Base-by-base conservation (phyloP, 2,113 vertebrate genomes). In the Aspiorhynchus laticeps region DNA sequence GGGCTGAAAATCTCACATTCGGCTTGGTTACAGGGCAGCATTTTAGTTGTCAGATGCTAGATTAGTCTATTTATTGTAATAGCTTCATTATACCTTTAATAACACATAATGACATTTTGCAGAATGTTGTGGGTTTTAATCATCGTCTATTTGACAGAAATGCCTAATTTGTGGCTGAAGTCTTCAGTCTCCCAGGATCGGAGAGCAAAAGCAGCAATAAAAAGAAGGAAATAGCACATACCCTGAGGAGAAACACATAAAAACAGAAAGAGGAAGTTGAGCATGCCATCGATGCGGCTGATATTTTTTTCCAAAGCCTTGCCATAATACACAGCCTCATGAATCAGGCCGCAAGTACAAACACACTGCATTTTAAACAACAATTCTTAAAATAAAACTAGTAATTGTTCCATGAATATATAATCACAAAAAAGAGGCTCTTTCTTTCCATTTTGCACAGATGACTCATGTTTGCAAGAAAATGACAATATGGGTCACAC, bases 221-320 rank as follows among this genome's bases (percentile, higher is more conserved):
- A 90, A 80, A 46, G 74, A 88, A 89, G 91, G 89, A 95, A 93
- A 92, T 80, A 85, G 76, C 90, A 86, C 76, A 90, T 92, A 28
- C 88, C 88, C 91, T 12, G 71, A 90, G 88, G 90, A 90, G 79
- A 90, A 79, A 88, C 83, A 41, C 87, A 91, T 89, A 46, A 86
- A 93, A 93, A 93, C 91, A 94, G 88, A 90, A 89, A 89, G 33
- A 77, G 89, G 92, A 94, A 94, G 88, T 65, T 74, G 11, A 82
- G 69, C 28, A 63, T 56, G 17, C 36, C 61, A 73, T 28, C 14
- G 38, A 26, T 61, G 71, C 28, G 41, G 79, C 46, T 83, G 63
- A 41, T 5, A 36, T 71, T 51, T 46, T 83, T 71, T 33, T 33
- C 33, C 33, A 33, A 33, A 33, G 43, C 43, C 10, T 48, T 48